phyloP scores from a whole-genome alignment of 2,113 vertebrate species.

The Bombycilla garrulus region DNA sequence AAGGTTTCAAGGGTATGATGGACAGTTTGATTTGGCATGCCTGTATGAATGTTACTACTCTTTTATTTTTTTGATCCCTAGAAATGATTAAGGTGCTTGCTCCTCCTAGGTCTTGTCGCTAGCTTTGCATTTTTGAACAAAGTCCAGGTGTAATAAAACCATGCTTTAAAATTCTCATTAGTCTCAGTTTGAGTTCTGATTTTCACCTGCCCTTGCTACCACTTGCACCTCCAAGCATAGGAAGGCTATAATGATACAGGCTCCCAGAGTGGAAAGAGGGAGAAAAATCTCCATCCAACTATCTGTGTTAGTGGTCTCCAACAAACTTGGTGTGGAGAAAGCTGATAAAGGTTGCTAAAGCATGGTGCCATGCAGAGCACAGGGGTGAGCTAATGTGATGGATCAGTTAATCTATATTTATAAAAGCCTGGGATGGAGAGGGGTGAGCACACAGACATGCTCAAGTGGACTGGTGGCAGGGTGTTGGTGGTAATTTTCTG shows the following conservation, averaged over 20 bases:
- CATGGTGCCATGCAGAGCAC: not conserved
- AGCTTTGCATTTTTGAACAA: not conserved
- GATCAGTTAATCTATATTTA: not conserved
- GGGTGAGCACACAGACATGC: not conserved
- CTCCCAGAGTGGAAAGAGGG: not conserved
- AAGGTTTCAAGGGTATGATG: not conserved
- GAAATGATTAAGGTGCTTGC: not conserved
- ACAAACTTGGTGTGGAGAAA: not conserved
- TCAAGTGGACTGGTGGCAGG: not conserved
- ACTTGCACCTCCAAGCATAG: not conserved
- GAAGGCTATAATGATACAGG: not conserved
- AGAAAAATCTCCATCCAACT: not conserved
- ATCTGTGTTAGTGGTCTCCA: not conserved
- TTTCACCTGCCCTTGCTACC: not conserved
- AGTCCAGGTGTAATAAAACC: not conserved
- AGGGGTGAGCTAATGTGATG: not conserved
- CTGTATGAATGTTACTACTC: not conserved
- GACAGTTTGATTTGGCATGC: not conserved
- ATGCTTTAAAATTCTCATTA: not conserved
- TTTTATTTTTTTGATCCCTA: not conserved
- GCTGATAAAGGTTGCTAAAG: not conserved
- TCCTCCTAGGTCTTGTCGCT: not conserved
- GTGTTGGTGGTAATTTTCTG: not conserved
- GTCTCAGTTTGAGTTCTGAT: not conserved
- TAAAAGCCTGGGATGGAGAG: not conserved